Conservation (phyloP, 2,113 vertebrate genomes). For the Lichenostomus cassidix region DNA sequence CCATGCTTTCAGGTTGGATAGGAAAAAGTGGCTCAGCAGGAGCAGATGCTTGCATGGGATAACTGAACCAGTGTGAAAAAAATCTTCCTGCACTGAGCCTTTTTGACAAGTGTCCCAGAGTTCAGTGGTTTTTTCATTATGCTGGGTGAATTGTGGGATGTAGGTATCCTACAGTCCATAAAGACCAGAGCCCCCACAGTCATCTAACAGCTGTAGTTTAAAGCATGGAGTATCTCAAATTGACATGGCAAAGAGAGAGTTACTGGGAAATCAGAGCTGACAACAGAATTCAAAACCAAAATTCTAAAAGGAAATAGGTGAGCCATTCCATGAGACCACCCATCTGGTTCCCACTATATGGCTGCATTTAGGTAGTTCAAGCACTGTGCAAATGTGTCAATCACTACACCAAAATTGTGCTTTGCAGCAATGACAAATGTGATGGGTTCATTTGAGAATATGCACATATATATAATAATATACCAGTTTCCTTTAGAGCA, state of each 20-base stretch:
- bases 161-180: not conserved
- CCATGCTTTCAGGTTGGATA: not conserved
- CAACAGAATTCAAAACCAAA: not conserved
- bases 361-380: not conserved
- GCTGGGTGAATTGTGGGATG: not conserved
- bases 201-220: not conserved
- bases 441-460: not conserved
- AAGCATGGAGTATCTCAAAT: not conserved
- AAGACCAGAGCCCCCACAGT: not conserved
- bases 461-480: not conserved
- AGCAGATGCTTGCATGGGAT: not conserved
- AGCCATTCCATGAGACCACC: not conserved
- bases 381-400: not conserved
- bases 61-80: not conserved
- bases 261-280: not conserved
- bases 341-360: not conserved
- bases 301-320: not conserved
- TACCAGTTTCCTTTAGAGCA: not conserved
- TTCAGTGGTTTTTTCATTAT: not conserved
- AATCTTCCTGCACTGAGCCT: not conserved
- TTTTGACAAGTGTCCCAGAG: not conserved
- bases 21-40: not conserved
- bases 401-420: not conserved
- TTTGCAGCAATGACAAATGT: not conserved
- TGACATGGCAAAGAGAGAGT: not conserved